These are phyloP conservation scores for Cydia amplana DNA, from an alignment of 1,140 invertebrate genomes.

Conservation along the genomic window DNA sequence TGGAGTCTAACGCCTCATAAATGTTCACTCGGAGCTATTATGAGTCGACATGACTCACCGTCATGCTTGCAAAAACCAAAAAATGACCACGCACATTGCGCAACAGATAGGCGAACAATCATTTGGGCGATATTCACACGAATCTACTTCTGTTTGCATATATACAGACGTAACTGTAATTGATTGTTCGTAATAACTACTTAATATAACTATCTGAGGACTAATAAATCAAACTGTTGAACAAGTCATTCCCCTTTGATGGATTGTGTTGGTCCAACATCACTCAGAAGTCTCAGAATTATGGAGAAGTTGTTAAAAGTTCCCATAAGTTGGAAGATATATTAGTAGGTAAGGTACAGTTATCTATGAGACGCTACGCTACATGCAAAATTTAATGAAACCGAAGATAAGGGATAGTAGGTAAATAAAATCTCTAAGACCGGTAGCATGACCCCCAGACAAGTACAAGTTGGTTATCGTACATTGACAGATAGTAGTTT, in stretches of 20 bases:
- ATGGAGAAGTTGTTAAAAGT: background rate
- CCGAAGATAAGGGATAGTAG: background rate
- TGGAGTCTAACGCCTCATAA: conserved; percentile 44
- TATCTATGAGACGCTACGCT: too few relatives aligned
- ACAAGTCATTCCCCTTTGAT: background rate
- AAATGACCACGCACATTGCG: conserved; percentile 37
- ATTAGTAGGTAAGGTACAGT: too few relatives aligned
- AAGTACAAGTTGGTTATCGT: too few relatives aligned
- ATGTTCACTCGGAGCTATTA: conserved; percentile 46
- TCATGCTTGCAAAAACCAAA: conserved; percentile 55
- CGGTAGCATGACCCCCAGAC: too few relatives aligned
- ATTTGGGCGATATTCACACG: conserved; percentile 17
- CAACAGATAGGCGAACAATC: conserved; percentile 20
- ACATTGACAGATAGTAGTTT: too few relatives aligned
- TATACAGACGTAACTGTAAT: background rate
- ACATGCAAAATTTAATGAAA: too few relatives aligned
- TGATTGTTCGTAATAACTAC: background rate
- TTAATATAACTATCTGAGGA: background rate
- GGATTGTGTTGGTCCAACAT: background rate
- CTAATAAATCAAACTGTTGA: background rate
- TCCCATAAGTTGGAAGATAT: background rate
- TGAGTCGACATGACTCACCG: conserved; percentile 47
- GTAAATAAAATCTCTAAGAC: background rate
- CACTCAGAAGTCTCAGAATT: background rate
- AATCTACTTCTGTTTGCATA: background rate